These are phyloP conservation scores for Fissipunctia ypsillon DNA, from an alignment of 2,888 invertebrate genomes.

Conservation along the genomic window DNA sequence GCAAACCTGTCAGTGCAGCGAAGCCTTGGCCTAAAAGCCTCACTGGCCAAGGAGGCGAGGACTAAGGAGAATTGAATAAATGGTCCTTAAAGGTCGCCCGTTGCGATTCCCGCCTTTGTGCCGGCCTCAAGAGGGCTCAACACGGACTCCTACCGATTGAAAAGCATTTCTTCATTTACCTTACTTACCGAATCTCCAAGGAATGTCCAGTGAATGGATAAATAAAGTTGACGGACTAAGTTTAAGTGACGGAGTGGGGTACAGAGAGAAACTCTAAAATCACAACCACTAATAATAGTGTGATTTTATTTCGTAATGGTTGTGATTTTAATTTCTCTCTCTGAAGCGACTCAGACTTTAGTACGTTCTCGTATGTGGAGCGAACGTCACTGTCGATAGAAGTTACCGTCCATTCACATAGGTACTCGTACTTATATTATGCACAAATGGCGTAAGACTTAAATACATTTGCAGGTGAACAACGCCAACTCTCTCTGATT, in stretches of 20 bases:
- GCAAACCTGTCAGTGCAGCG: conserved; percentile 12
- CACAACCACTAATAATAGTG: too few species aligned
- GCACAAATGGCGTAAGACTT: too few species aligned
- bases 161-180: conserved; percentile 45
- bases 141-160: conserved; percentile 43
- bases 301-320: conserved; percentile 12
- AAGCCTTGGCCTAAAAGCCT: conserved; percentile 30
- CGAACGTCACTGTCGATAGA: not conserved
- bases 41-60: not conserved
- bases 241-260: conserved; percentile 13
- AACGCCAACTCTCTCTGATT: not conserved
- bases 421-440: too few species aligned
- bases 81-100: conserved; percentile 44
- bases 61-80: conserved; percentile 51
- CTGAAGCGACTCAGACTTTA: not conserved
- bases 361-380: not conserved
- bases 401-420: not conserved
- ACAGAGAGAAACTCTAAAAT: too few species aligned
- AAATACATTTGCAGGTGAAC: not conserved
- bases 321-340: conserved; percentile 32
- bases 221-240: conserved; percentile 33
- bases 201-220: conserved; percentile 32
- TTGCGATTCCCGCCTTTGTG: conserved; percentile 51
- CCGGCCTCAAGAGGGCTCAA: conserved; percentile 40
- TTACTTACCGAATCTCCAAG: conserved; percentile 24